Base-by-base conservation (phyloP, 2,113 vertebrate species). In the Rhagologus leucostigma region DNA sequence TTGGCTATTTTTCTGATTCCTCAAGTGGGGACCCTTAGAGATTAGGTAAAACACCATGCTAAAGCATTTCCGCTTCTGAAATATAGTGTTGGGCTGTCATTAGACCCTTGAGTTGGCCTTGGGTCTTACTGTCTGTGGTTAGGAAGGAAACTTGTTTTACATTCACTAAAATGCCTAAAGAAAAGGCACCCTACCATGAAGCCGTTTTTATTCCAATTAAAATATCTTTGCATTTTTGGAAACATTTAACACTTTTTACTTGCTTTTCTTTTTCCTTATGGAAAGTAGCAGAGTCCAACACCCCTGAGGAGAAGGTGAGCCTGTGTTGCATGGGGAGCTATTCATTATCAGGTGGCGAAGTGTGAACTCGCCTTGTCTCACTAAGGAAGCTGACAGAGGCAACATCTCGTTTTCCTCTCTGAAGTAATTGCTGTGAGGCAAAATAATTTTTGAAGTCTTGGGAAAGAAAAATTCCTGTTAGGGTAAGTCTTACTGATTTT, bases 391-490 rank as follows among this genome's bases (percentile, higher is more conserved):
- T 93, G 94, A 92, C 93, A 95, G 93, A 95, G 84, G 93, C 95
- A 96, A 70, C 93, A 80, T 92, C 93, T 97, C 56, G 41, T 97
- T 98, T 97, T 96, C 93, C 39, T 97, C 64, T 93, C 93, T 91
- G 87, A 93, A 94, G 91, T 47, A 78, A 97, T 87, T 93, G 81
- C 65, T 93, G 94, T 95, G 92, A 93, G 80, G 76, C 67, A 97
- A 95, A 97, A 97, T 91, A 68, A 94, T 96, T 98, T 98, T 95
- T 93, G 65, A 97, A 95, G 96, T 84, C 92, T 79, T 89, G 65
- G 93, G 76, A 96, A 97, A 96, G 77, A 92, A 96, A 96, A 95
- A 86, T 49, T 96, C 68, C 67, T 69, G 5, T 96, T 97, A 92
- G 87, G 94, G 65, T 71, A 96, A 93, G 63, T 85, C 82, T 97